Base-by-base conservation (phyloP, 2,113 vertebrate genomes). In the Grus americana region DNA sequence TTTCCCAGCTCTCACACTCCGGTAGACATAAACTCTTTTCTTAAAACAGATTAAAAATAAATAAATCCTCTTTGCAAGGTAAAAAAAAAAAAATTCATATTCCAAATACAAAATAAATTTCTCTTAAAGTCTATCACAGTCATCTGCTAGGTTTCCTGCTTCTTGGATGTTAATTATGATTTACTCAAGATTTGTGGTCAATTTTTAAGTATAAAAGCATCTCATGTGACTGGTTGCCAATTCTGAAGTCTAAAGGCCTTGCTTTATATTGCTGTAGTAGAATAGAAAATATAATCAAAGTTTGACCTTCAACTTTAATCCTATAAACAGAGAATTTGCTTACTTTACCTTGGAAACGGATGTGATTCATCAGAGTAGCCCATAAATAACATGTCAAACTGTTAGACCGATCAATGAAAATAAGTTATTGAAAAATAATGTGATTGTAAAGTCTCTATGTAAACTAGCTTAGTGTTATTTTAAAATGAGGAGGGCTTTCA, bases 401-500 rank as follows among this genome's bases (percentile, higher is more conserved):
- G 93, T 97, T 98, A 92, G 50, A 72, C 93, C 42, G 58, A 98
- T 98, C 98, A 98, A 97, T 98, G 96, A 96, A 96, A 97, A 97
- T 98, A 97, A 98, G 95, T 98, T 98, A 98, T 97, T 97, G 95
- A 98, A 98, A 98, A 97, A 98, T 98, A 98, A 98, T 98, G 96
- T 95, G 97, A 97, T 96, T 96, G 93, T 95, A 96, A 98, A 93
- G 80, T 97, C 93, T 95, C 61, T 62, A 86, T 97, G 88, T 94
- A 97, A 97, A 96, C 83, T 83, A 97, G 73, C 87, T 91, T 87
- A 91, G 68, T 87, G 61, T 95, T 97, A 93, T 90, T 98, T 98
- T 94, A 76, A 97, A 97, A 97, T 67, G 42, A 93, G 90, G 32
- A 94, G 16, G 50, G 57, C 49, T 88, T 97, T 94, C 58, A 66